A percentile compares a stretch with the other conserved stretches of the same genome.
These are phyloP conservation scores for Varecia variegata DNA, from an alignment of 2,797 vertebrate species.

Conservation along the genomic window DNA sequence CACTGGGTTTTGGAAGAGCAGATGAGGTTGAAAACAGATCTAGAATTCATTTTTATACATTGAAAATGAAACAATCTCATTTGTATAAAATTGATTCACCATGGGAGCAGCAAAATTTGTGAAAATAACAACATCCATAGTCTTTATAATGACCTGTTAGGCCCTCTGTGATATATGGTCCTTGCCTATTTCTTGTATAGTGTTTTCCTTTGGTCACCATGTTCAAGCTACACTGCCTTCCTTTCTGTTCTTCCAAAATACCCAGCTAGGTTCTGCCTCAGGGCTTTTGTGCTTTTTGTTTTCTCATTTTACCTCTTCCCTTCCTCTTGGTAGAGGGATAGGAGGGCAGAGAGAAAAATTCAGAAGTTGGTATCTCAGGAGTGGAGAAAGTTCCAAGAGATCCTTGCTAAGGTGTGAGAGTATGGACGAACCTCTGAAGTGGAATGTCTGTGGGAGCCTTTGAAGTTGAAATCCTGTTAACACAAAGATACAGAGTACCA, in stretches of 20 bases:
- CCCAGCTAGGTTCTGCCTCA: background rate
- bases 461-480: background rate
- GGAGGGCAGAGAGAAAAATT: background rate
- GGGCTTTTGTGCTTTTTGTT: background rate
- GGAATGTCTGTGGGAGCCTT: background rate
- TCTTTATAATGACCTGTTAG: background rate
- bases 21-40: slow-evolving; percentile 36
- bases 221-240: background rate
- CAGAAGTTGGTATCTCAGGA: slow-evolving; percentile 23
- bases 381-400: slow-evolving; percentile 10
- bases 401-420: background rate
- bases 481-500: background rate
- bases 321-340: background rate
- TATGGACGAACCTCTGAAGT: background rate
- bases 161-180: background rate
- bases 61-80: slow-evolving; percentile 31
- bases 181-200: background rate
- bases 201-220: background rate
- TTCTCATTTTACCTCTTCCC: slow-evolving; percentile 9
- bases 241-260: background rate
- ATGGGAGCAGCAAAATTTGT: background rate
- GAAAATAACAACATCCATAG: background rate
- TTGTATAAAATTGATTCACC: slow-evolving; percentile 42
- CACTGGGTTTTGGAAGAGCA: slow-evolving; percentile 36
- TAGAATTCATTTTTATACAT: background rate